Evolutionary conservation across 2,113 vertebrate genomes (phyloP), one percentile per base, ranked within the genome.

Genomic region (Peromyscus leucopus): DNA sequence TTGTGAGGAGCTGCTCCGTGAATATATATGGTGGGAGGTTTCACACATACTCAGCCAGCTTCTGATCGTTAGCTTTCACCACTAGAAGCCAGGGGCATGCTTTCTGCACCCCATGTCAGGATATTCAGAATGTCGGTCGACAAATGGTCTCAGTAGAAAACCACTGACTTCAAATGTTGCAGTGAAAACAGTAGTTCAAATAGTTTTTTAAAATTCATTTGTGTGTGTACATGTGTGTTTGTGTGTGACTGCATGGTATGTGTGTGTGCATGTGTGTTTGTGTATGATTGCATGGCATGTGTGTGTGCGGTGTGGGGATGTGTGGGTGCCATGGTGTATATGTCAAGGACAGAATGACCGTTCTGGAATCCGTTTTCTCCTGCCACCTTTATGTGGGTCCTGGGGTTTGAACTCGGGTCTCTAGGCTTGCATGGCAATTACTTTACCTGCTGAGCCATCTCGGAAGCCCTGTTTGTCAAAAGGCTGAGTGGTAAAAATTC

Each of bases 61-160:
- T 61, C 75, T 17, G 51, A 33, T 57, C 1, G 51, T 59, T 33
- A 19, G 4, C 9, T 11, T 6, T 10, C 1, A 26, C 51, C 8
- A 0, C 63, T 24, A 6, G 16, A 4, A 79, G 46, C 63, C 21
- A 36, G 55, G n/a, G 57, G 67, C 46, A 16, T 2, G 17, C 42
- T 69, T 33, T 46, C 2, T 28, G 7, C 0, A 1, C 0, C 1
- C 12, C 7, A 5, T 76, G 12, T 51, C 42, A 51, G 39, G 72
- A 57, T 13, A 57, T 1, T 39, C 9, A n/a, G 6, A 39, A 15
- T 72, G 42, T 71, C n/a, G 16, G 10, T 33, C 72, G 2, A 84
- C 15, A 0, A 21, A 17, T 59, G 4, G 7, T 59, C 61, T 83
- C 74, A 12, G 10, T 24, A 13, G 76, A 80, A 55, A 63, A 31